Conservation (phyloP, 2,797 vertebrate species). For the Oreochromis grahami region DNA sequence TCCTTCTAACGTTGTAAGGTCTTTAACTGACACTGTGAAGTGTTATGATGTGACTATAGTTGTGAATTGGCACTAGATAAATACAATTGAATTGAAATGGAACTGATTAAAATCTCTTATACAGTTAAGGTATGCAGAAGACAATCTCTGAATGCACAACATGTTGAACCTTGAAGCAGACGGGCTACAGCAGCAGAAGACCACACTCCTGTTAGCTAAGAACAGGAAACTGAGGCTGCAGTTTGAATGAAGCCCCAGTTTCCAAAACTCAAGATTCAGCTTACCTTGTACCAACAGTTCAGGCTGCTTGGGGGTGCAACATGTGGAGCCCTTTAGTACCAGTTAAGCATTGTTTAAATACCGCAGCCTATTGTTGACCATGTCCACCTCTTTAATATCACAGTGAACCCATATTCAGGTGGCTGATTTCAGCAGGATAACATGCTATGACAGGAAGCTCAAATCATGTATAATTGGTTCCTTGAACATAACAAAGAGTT, state of each 20-base stretch:
- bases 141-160: neutral
- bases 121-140: accelerated
- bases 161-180: neutral
- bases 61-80: neutral
- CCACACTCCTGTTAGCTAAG: neutral
- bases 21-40: neutral
- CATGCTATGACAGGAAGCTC: neutral
- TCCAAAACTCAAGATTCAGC: neutral
- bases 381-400: neutral
- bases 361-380: neutral
- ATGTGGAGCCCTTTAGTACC: accelerated
- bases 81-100: neutral
- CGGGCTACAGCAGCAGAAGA: neutral
- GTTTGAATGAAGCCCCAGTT: neutral
- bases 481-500: neutral
- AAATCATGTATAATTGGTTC: neutral
- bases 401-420: neutral
- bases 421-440: neutral
- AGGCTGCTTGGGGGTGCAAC: accelerated
- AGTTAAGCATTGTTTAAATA: neutral
- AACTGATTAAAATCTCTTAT: neutral
- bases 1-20: neutral
- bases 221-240: neutral
- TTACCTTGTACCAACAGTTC: neutral
- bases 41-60: neutral